Conservation (phyloP, 1,140 invertebrate species). For the Dendrolimus kikuchii region DNA sequence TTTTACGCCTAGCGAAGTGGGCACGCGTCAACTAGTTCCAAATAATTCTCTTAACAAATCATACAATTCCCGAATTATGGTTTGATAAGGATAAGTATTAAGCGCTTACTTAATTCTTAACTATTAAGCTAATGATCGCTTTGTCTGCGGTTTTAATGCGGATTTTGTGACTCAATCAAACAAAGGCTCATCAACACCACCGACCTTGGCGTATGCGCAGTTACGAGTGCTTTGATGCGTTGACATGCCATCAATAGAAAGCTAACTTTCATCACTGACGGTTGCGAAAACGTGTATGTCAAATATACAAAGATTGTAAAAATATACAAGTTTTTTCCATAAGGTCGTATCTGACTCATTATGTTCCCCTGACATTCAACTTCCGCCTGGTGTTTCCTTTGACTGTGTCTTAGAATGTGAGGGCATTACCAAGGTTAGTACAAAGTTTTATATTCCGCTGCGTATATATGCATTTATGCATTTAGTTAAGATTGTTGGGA, state of each 20-base stretch:
- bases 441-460: background rate
- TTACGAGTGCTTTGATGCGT: constrained; percentile 9
- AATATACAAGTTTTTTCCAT: background rate
- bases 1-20: too few species aligned
- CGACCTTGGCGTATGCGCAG: constrained; percentile 33
- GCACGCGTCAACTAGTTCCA: too few species aligned
- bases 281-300: too few species aligned
- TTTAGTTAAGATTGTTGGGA: too few species aligned
- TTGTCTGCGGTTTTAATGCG: constrained; percentile 8
- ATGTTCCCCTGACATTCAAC: constrained; percentile 13
- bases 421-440: background rate
- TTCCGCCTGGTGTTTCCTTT: constrained; percentile 6
- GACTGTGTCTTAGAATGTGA: background rate
- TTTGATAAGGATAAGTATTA: too few species aligned
- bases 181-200: constrained; percentile 33
- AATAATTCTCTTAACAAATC: too few species aligned
- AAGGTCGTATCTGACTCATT: constrained; percentile 10
- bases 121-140: constrained; percentile 10
- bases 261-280: constrained; percentile 32
- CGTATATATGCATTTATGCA: too few species aligned
- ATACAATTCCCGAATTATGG: too few species aligned
- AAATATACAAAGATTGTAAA: too few species aligned
- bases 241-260: constrained; percentile 26
- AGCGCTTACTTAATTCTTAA: too few species aligned
- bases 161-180: constrained; percentile 16